Evolutionary conservation across 2,113 vertebrate genomes (phyloP).

Genomic region (Mungos mungo): DNA sequence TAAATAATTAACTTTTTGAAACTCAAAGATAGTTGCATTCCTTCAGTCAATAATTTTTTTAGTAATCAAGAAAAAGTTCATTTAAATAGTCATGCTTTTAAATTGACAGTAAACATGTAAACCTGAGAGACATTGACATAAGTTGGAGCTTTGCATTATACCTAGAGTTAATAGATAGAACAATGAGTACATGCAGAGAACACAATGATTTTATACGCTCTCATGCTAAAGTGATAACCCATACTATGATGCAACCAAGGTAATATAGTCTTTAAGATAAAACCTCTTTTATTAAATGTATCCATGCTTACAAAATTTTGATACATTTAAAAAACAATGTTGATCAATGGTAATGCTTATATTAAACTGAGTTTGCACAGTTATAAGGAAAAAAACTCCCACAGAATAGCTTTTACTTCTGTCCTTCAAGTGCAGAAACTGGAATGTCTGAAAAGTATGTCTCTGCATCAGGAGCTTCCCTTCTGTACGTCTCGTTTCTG

Average conservation of each 20-base stretch:
- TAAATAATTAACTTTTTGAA: neutral
- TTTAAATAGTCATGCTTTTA: neutral
- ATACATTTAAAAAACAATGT: neutral
- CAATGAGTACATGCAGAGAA: neutral
- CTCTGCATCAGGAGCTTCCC: neutral
- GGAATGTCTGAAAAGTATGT: neutral
- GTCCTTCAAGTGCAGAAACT: neutral
- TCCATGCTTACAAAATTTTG: neutral
- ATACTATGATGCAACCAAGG: neutral
- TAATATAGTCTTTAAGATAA: neutral
- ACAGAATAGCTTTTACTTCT: neutral
- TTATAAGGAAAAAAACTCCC: neutral
- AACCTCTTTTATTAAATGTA: neutral
- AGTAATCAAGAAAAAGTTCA: neutral
- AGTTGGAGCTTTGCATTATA: neutral
- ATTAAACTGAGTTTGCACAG: neutral
- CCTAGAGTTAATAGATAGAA: neutral
- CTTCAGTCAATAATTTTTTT: neutral
- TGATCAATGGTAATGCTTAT: neutral
- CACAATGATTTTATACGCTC: neutral
- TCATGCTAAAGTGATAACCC: neutral
- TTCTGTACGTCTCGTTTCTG: neutral
- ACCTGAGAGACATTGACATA: neutral
- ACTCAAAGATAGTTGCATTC: neutral
- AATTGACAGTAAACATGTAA: neutral